Evolutionary conservation across 2,797 vertebrate species (phyloP), one percentile per base, ranked within the genome.

Genomic region (Cryptoblepharus egeriae): DNA sequence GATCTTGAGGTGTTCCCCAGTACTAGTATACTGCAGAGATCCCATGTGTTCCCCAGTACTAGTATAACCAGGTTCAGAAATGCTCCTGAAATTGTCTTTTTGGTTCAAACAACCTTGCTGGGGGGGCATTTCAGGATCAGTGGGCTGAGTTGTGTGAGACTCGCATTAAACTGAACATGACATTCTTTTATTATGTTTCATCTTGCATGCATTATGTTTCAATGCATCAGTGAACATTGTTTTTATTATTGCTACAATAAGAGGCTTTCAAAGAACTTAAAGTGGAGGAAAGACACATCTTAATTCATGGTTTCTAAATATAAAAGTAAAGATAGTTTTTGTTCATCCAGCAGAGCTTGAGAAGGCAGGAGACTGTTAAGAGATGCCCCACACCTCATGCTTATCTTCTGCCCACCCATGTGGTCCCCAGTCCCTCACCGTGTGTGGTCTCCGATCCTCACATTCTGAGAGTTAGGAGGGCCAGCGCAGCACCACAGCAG

Each of bases 211-310:
- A 83, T 84, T 73, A 84, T 57, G 78, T 79, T 82, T 0, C 0
- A 65, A 57, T 64, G 68, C 76, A 69, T 85, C 77, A 84, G 84
- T 84, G 88, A 79, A 81, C 42, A 85, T 9, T 64, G 61, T 86
- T 81, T 68, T 79, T 79, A 28, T 63, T 82, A 79, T 37, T 77
- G 77, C 55, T 80, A 75, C 0, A 2, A 74, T 82, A 39, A n/a
- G 6, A 42, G 39, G 20, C 61, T 68, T 68, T 68, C 69, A 24
- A 86, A 45, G 71, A 55, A 76, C 2, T 79, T 2, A 79, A 76
- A 24, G 32, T 22, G 1, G 20, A 20, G 35, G 20, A 20, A 16
- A 6, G 32, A 6, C 9, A 8, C 30, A 42, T 64, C 88, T 78
- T 72, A 85, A 86, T 72, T 83, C 5, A 9, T 78, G 52, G 52